Conservation (phyloP, 35 echinoderm and acorn worm genomes). For the Heliocidaris tuberculata region DNA sequence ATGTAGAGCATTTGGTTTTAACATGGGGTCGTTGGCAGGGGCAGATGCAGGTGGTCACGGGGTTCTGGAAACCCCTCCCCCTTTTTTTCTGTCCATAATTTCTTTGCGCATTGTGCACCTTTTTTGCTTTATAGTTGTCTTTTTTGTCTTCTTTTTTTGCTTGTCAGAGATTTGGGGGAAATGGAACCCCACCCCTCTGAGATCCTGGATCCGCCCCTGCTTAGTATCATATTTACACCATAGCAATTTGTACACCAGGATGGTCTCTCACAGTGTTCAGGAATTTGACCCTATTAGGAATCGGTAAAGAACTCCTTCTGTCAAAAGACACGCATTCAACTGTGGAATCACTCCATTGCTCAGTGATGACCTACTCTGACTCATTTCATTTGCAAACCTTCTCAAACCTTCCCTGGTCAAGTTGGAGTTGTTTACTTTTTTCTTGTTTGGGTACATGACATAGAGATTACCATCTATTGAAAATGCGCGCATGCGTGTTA, state of each 20-base stretch:
- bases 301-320: not conserved
- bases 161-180: no score
- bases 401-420: not conserved
- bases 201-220: no score
- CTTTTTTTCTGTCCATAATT: no score
- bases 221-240: not conserved
- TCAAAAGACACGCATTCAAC: not conserved
- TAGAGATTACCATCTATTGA: constrained; percentile 15
- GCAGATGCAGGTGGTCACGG: no score
- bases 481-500: constrained; percentile 25
- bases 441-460: constrained; percentile 19
- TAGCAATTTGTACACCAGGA: not conserved
- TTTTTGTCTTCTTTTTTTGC: no score
- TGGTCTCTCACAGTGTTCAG: not conserved
- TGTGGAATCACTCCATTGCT: not conserved
- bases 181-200: no score
- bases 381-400: not conserved
- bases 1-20: no score
- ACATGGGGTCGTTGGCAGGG: no score
- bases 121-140: no score
- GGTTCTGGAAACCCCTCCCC: no score
- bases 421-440: not conserved
- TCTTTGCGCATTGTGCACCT: no score
- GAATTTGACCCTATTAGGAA: not conserved
- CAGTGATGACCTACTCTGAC: not conserved